These are phyloP conservation scores for Myotis vivesi DNA, from an alignment of 2,797 vertebrate genomes.

Conservation along the genomic window DNA sequence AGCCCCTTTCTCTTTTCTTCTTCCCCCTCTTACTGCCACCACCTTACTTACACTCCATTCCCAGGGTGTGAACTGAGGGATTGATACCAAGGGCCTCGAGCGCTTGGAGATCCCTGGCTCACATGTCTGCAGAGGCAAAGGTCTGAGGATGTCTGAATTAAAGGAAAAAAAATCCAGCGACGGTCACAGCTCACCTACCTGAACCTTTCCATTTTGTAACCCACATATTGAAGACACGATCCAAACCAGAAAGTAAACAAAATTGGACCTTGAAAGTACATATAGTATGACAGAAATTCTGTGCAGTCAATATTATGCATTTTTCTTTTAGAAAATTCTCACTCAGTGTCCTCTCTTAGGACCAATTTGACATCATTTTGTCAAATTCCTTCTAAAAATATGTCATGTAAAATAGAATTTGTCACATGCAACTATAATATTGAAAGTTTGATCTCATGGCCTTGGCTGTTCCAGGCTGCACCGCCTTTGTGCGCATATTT, in stretches of 20 bases:
- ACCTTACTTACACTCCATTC: background rate
- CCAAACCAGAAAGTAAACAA: background rate
- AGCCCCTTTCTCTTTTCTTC: background rate
- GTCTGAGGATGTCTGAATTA: background rate
- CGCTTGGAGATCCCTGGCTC: background rate
- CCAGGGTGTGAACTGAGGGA: rapidly evolving
- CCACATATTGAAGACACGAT: background rate
- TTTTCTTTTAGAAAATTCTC: conserved; percentile 6
- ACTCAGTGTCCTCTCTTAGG: background rate
- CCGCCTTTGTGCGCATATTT: background rate
- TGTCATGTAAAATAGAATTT: background rate
- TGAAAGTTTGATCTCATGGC: background rate
- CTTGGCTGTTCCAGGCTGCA: background rate
- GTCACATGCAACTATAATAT: background rate
- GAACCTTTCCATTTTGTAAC: background rate
- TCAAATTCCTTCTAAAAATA: conserved; percentile 17
- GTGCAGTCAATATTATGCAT: background rate
- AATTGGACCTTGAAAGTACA: background rate
- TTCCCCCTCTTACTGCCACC: background rate
- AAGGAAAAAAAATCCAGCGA: background rate
- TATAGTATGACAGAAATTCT: background rate
- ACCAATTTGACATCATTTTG: background rate
- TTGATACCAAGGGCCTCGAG: rapidly evolving
- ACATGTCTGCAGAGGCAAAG: background rate
- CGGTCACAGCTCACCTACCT: background rate